These are phyloP conservation scores for Jacana jacana DNA, from an alignment of 2,113 vertebrate genomes.

Conservation along the genomic window DNA sequence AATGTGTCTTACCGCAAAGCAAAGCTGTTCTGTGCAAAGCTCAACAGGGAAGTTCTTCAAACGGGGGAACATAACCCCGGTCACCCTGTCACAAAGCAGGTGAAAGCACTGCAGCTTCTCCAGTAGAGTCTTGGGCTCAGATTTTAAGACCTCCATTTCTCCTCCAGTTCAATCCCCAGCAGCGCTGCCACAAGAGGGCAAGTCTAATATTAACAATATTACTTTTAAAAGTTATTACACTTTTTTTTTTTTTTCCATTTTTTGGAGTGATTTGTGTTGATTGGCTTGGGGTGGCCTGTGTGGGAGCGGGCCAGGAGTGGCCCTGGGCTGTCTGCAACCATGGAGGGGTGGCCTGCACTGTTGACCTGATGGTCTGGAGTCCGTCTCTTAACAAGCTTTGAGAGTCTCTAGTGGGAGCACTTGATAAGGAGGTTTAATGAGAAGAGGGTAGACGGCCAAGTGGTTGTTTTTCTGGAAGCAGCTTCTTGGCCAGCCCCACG, in stretches of 20 bases:
- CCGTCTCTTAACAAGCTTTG: too few species aligned
- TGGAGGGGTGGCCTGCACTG: not conserved
- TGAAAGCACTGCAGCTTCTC: accelerated
- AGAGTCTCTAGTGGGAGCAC: not conserved
- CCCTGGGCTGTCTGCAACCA: not conserved
- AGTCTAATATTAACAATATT: not conserved
- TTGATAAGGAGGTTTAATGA: not conserved
- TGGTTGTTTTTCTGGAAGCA: not conserved
- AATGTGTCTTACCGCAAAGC: not conserved
- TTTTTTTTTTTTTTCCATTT: accelerated
- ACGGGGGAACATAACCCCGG: accelerated
- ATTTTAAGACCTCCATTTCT: not conserved
- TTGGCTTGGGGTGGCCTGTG: not conserved
- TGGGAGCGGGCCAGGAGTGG: not conserved
- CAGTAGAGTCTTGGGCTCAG: not conserved
- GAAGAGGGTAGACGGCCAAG: not conserved
- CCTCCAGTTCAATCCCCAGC: not conserved
- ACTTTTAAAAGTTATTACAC: not conserved
- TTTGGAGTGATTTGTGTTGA: not conserved
- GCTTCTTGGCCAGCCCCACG: not conserved
- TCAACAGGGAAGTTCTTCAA: not conserved
- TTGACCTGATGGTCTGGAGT: not conserved
- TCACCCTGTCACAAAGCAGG: not conserved
- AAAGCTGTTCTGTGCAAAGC: not conserved
- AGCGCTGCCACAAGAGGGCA: not conserved